Percentiles rank a stretch among this genome's conserved stretches.
phyloP scores from a whole-genome alignment of 2,888 invertebrate species.

The Nemurella pictetii region DNA sequence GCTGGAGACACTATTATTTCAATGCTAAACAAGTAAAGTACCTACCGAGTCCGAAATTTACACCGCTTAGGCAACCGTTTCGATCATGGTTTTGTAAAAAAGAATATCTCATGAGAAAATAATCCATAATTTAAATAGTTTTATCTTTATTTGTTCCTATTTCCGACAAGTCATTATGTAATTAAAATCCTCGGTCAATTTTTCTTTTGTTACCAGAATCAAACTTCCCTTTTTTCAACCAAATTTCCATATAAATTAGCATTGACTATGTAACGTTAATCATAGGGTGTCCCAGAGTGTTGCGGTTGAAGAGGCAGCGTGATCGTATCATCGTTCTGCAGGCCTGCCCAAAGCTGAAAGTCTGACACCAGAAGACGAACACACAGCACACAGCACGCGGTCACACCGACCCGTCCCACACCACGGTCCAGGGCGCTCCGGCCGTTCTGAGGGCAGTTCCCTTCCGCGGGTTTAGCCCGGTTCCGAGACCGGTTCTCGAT shows the following conservation, averaged over 20 bases:
- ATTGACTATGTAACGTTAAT: slow-evolving; percentile 15
- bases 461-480: not conserved
- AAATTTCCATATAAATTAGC: slow-evolving; percentile 30
- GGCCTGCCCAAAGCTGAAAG: not conserved
- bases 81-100: not conserved
- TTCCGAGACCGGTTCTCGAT: not conserved
- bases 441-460: too few species aligned
- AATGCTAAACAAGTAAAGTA: not conserved
- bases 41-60: not conserved
- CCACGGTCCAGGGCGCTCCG: too few species aligned
- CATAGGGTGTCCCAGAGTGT: slow-evolving; percentile 27
- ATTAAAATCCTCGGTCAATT: slow-evolving; percentile 26
- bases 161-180: slow-evolving; percentile 24
- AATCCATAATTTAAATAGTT: slow-evolving; percentile 23
- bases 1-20: not conserved
- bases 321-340: not conserved
- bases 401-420: too few species aligned
- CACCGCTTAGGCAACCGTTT: not conserved
- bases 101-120: not conserved
- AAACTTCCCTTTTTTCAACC: slow-evolving; percentile 21
- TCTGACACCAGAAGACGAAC: not conserved
- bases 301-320: not conserved
- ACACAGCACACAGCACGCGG: too few species aligned
- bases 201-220: slow-evolving; percentile 28
- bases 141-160: slow-evolving; percentile 9